A percentile compares a stretch with the other conserved stretches of the same genome.
Conservation (phyloP, 2,113 vertebrate genomes). For the Dipodomys spectabilis region DNA sequence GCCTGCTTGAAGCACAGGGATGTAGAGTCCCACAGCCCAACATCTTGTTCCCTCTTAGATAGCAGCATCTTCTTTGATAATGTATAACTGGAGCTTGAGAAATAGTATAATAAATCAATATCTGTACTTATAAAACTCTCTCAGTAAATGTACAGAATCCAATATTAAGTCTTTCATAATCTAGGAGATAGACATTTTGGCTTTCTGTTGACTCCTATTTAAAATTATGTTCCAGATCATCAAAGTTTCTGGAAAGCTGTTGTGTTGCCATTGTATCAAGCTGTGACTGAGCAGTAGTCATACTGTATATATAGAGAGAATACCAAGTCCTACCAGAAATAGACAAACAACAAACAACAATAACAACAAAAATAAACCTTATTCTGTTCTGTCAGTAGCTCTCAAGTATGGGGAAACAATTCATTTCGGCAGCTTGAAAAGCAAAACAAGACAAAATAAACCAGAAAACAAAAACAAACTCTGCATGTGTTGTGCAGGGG, state of each 20-base stretch:
- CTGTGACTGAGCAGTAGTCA: not conserved
- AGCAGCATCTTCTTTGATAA: not conserved
- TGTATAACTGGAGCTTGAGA: not conserved
- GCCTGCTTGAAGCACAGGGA: not conserved
- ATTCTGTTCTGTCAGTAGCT: not conserved
- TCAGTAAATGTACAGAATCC: not conserved
- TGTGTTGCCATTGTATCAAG: not conserved
- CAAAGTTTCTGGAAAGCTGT: not conserved
- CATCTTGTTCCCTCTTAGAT: not conserved
- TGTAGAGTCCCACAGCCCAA: not conserved
- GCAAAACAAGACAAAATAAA: not conserved
- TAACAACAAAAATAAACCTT: too few relatives aligned
- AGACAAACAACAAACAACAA: not conserved
- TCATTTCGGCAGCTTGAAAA: not conserved
- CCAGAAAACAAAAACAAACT: not conserved
- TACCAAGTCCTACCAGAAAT: not conserved
- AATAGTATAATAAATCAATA: not conserved
- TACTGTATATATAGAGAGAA: not conserved
- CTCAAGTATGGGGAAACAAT: not conserved
- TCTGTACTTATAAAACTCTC: not conserved
- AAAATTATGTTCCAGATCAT: constrained; percentile 9
- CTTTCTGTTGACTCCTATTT: not conserved
- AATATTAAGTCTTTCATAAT: not conserved
- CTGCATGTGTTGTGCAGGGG: not conserved
- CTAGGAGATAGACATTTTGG: not conserved